These are phyloP conservation scores for Sebastes itinus DNA, from an alignment of 2,797 vertebrate genomes.

Conservation along the genomic window DNA sequence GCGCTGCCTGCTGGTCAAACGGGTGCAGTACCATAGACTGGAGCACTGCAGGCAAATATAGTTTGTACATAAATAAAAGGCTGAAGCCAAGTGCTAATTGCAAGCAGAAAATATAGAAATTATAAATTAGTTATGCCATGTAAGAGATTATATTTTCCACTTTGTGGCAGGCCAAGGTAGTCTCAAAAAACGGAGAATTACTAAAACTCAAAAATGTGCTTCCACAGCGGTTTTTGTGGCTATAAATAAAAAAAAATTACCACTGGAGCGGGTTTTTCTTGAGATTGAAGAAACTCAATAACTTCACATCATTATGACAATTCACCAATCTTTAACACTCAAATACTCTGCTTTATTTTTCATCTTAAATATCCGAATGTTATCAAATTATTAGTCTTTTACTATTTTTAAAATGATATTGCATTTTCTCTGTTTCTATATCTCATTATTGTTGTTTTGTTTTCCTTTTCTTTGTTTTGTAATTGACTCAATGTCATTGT, in stretches of 20 bases:
- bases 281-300: background rate
- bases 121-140: too few species aligned
- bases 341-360: background rate
- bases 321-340: background rate
- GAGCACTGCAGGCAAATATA: background rate
- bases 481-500: too few species aligned
- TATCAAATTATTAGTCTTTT: too few species aligned
- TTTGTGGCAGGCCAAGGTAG: background rate
- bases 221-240: background rate
- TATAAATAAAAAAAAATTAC: background rate
- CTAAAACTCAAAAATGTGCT: constrained; percentile 7
- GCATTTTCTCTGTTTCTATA: too few species aligned
- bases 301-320: background rate
- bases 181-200: background rate
- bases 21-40: background rate
- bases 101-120: constrained; percentile 28
- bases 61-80: constrained; percentile 15
- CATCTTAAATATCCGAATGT: too few species aligned
- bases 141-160: too few species aligned
- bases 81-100: constrained; percentile 33
- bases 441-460: too few species aligned
- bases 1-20: constrained; percentile 71
- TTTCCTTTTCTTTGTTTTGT: too few species aligned
- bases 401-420: too few species aligned
- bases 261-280: background rate